Base-by-base conservation (phyloP, 35 echinoderm and acorn worm species). In the Acanthaster planci region DNA sequence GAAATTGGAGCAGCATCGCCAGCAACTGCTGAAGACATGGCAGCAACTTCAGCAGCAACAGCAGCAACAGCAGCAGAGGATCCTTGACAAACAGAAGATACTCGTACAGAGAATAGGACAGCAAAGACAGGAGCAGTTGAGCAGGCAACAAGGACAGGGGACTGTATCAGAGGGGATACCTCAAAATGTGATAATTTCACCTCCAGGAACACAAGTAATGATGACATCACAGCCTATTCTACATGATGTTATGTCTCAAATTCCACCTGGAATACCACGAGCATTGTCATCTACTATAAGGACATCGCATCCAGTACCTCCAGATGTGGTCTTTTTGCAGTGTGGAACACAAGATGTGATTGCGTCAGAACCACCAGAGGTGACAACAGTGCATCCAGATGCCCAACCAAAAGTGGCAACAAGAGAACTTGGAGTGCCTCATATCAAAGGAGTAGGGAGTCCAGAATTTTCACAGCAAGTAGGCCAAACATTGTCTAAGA, bases 91-190 rank as follows among this genome's bases (percentile, higher is more conserved):
- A 52, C 87, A 89, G 78, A 47, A 77, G 76, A 56, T 77, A 37
- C 29, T 89, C 29, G 37, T 17, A 27, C 42, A 84, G 50, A 64
- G 82, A 38, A 89, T 89, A 52, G 80, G 83, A 84, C 87, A 89
- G 67, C 80, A 76, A 44, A 51, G 67, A 36, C 77, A 59, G 40
- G 82, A 82, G 30, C 79, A 82, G 55, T 38, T 72, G 42, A 51
- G 2, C 44, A 37, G 39, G 34, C 39, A 60, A 19, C 17, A 5
- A 5, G 27, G 57, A 60, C 5, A 22, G 57, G 57, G 17, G 57
- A 60, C 57, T 2, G 12, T 47, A 12, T 47, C 42, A 47, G 4
- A 47, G 42, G 4, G 4, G 42, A 6, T 47, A 47, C 42, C 12
- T 47, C 64, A 36, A 72, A 12, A 72, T 36, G 64, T 31, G 64